A percentile compares a stretch with the other conserved stretches of the same genome.
phyloP scores from a whole-genome alignment of 2,113 vertebrate genomes.

The Condylura cristata region DNA sequence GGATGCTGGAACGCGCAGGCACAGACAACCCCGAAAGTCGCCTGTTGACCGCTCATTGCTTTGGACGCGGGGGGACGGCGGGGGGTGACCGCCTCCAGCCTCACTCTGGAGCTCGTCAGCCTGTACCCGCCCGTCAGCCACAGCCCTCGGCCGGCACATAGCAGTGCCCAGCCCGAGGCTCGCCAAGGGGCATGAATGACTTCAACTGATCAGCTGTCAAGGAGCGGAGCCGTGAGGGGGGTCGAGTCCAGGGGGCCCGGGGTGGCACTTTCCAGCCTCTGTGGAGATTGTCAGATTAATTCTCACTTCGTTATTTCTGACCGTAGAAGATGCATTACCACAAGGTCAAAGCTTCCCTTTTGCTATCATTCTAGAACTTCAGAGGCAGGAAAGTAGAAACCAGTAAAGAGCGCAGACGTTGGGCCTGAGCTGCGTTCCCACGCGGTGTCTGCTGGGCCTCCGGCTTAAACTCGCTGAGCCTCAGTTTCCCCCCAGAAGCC shows the following conservation, averaged over 20 bases:
- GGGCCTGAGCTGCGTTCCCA: background rate
- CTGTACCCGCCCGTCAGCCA: slow-evolving; percentile 73
- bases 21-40: background rate
- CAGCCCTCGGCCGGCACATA: slow-evolving; percentile 74
- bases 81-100: background rate
- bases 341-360: slow-evolving; percentile 69
- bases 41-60: background rate
- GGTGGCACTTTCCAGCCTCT: slow-evolving; percentile 56
- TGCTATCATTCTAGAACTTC: slow-evolving; percentile 64
- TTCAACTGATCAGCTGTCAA: slow-evolving; percentile 67
- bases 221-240: slow-evolving; percentile 36
- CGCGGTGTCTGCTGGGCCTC: background rate
- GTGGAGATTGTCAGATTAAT: slow-evolving; percentile 67
- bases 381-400: background rate
- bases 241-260: slow-evolving; percentile 47
- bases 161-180: slow-evolving; percentile 71
- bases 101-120: background rate
- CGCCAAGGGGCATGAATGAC: slow-evolving; percentile 77
- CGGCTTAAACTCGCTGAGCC: background rate
- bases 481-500: slow-evolving; percentile 6
- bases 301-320: slow-evolving; percentile 76
- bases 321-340: slow-evolving; percentile 59
- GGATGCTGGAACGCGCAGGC: background rate
- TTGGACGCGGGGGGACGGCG: fast-evolving
- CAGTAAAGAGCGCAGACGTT: background rate